A percentile compares a stretch with the other conserved stretches of the same genome.
Conservation (phyloP, 2,113 vertebrate genomes). For the Pygoscelis adeliae region DNA sequence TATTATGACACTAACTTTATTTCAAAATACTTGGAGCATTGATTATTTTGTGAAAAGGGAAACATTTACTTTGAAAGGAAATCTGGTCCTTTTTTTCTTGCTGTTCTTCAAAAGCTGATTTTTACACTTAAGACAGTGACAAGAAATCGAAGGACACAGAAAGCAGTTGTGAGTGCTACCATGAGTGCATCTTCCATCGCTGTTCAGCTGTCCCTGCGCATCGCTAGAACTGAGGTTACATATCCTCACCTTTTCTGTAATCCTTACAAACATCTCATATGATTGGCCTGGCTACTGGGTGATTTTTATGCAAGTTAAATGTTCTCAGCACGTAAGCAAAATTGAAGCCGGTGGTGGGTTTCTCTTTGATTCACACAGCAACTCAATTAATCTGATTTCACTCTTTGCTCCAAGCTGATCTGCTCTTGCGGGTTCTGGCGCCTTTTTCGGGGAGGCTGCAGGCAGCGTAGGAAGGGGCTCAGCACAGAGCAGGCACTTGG, state of each 20-base stretch:
- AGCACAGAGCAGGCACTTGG: neutral
- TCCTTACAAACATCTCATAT: neutral
- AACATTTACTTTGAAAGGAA: neutral
- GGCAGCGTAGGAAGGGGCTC: neutral
- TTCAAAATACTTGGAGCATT: neutral
- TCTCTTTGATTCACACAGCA: neutral
- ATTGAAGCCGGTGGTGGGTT: rapidly evolving
- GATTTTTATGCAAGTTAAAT: neutral
- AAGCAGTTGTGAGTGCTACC: neutral
- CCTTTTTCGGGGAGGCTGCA: neutral
- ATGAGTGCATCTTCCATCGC: rapidly evolving
- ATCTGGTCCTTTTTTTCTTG: neutral
- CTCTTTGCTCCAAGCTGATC: neutral
- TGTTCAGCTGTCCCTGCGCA: neutral
- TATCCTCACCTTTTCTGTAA: neutral
- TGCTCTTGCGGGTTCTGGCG: neutral
- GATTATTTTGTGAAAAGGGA: neutral
- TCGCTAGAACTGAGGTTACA: neutral
- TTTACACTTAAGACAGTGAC: neutral
- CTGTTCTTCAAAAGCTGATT: neutral
- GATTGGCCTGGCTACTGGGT: neutral
- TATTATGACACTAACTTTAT: neutral
- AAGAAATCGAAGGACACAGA: neutral
- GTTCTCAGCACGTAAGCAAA: rapidly evolving
- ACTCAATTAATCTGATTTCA: neutral